Percentiles rank a stretch among this genome's conserved stretches.
phyloP scores from a whole-genome alignment of 2,113 vertebrate genomes.

The Heterotilapia buettikoferi region DNA sequence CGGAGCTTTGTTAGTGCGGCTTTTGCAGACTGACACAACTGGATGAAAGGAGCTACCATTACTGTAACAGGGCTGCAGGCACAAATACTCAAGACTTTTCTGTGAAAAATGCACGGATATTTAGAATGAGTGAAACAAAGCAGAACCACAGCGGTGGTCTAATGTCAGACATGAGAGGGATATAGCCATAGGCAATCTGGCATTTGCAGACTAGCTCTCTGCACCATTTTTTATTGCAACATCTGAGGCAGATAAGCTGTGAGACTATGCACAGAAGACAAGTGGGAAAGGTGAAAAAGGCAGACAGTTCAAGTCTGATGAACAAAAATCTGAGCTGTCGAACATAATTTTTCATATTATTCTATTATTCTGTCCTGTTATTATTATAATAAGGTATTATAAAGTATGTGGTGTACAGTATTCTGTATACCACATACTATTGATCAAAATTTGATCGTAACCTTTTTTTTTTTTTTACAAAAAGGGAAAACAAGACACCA shows the following conservation, averaged over 20 bases:
- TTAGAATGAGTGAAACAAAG: background rate
- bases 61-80: background rate
- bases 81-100: background rate
- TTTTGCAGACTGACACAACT: background rate
- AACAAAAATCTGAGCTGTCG: background rate
- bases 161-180: background rate
- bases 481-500: background rate
- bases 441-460: background rate
- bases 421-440: background rate
- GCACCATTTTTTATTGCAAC: background rate
- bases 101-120: background rate
- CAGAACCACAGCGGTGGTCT: background rate
- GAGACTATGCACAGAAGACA: background rate
- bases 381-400: background rate
- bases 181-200: background rate
- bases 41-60: background rate
- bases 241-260: background rate
- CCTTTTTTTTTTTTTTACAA: background rate
- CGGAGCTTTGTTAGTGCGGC: background rate
- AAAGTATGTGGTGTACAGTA: background rate
- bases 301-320: background rate
- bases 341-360: background rate
- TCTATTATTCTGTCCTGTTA: background rate
- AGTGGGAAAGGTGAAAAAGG: background rate
- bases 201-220: background rate